Conservation (phyloP, 2,797 vertebrate genomes). For the Dipus sagitta region DNA sequence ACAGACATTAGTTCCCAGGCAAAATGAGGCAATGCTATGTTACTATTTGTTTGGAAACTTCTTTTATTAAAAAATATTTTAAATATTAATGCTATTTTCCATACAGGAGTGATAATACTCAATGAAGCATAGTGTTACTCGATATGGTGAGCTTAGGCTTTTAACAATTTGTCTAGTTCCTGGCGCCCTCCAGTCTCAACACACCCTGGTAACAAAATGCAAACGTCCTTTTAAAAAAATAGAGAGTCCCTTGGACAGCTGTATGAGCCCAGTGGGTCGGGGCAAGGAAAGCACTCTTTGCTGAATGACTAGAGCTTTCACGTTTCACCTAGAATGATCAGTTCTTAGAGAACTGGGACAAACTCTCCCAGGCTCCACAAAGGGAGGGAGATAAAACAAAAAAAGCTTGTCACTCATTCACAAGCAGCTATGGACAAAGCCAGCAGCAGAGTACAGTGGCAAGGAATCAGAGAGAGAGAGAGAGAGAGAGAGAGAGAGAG, state of each 20-base stretch:
- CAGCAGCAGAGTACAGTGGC: slow-evolving; percentile 78
- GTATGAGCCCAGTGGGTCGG: background rate
- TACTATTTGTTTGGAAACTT: slow-evolving; percentile 84
- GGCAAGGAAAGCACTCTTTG: slow-evolving; percentile 68
- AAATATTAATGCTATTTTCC: slow-evolving; percentile 84
- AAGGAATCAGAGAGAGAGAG: background rate
- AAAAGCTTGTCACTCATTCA: slow-evolving; percentile 79
- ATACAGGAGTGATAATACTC: slow-evolving; percentile 88
- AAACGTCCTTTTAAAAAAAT: slow-evolving; percentile 71
- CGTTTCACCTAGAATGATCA: slow-evolving; percentile 79
- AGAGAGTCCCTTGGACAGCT: slow-evolving; percentile 54
- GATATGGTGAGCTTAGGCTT: slow-evolving; percentile 81
- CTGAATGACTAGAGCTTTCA: slow-evolving; percentile 83
- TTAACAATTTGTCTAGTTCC: slow-evolving; percentile 79
- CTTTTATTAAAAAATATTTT: slow-evolving; percentile 87
- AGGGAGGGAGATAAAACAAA: slow-evolving; percentile 63
- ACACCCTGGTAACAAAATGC: slow-evolving; percentile 74
- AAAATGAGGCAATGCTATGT: slow-evolving; percentile 73
- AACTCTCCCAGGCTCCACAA: slow-evolving; percentile 66
- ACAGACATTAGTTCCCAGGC: slow-evolving; percentile 58
- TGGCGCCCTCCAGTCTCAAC: slow-evolving; percentile 79
- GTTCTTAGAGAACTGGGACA: slow-evolving; percentile 81
- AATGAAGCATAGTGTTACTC: slow-evolving; percentile 80
- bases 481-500: background rate
- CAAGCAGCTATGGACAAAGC: slow-evolving; percentile 84